Percentiles rank a stretch among this genome's conserved stretches.
Evolutionary conservation across 2,113 vertebrate genomes (phyloP).

Genomic region (Agelaius tricolor): DNA sequence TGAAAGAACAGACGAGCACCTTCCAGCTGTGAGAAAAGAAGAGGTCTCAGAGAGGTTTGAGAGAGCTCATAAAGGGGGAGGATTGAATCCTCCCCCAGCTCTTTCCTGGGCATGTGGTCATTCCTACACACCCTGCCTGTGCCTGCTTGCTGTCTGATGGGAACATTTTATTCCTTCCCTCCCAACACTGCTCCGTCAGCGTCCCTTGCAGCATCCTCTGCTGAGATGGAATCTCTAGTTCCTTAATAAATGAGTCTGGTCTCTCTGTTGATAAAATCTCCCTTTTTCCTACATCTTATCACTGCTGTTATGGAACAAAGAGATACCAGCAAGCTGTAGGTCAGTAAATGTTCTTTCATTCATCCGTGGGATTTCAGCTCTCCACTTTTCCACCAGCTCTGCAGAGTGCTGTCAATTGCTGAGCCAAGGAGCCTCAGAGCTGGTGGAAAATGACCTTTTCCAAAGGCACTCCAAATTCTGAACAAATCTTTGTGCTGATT

Average conservation of each 20-base stretch:
- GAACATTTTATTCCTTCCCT: background rate
- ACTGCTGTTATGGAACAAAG: constrained; percentile 59
- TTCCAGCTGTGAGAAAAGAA: background rate
- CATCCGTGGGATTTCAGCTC: constrained; percentile 29
- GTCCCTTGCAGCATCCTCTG: constrained; percentile 23
- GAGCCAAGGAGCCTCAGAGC: background rate
- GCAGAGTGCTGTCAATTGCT: background rate
- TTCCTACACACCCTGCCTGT: background rate
- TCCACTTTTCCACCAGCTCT: constrained; percentile 36
- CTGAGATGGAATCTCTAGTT: constrained; percentile 49
- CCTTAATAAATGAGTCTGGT: constrained; percentile 70
- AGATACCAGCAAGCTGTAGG: constrained; percentile 41
- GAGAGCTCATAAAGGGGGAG: background rate
- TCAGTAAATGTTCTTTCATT: constrained; percentile 37
- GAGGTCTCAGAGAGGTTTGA: background rate
- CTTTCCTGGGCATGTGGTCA: background rate
- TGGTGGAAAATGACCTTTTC: constrained; percentile 49
- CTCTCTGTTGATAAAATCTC: constrained; percentile 65
- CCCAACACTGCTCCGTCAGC: background rate
- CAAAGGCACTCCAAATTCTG: constrained; percentile 1
- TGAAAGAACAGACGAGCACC: background rate
- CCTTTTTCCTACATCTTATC: constrained; percentile 62
- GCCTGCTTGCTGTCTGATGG: background rate
- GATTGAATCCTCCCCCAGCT: background rate
- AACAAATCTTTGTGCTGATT: background rate